A percentile compares a stretch with the other conserved stretches of the same genome.
Evolutionary conservation across 2,113 vertebrate species (phyloP).

Genomic region (Nibea albiflora): DNA sequence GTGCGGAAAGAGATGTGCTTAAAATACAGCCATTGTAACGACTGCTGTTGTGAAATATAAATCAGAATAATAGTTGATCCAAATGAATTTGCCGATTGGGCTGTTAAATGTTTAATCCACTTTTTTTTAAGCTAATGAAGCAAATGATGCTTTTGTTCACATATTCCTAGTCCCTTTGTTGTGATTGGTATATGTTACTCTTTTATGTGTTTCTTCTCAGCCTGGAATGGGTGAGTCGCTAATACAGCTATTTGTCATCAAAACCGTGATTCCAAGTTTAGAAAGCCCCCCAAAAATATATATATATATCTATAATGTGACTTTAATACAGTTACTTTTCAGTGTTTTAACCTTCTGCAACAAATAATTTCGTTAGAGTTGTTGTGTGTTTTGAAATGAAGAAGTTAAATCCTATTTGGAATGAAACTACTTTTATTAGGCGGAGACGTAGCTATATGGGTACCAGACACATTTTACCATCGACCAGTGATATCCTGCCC

Average conservation of each 20-base stretch:
- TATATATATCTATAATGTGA: neutral
- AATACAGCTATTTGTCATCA: neutral
- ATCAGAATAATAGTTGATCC: neutral
- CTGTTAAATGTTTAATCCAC: neutral
- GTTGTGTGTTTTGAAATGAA: neutral
- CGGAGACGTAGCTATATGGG: neutral
- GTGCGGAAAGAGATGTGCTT: neutral
- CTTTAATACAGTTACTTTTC: neutral
- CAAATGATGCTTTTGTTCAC: neutral
- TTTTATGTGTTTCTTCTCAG: neutral
- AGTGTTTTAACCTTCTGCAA: neutral
- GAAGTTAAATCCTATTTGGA: neutral
- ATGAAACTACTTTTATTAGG: neutral
- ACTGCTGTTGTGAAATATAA: neutral
- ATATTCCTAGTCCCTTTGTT: neutral
- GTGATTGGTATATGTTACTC: neutral
- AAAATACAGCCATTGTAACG: neutral
- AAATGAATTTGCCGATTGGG: neutral
- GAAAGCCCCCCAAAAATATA: neutral
- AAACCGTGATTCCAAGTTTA: neutral
- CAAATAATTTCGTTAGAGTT: neutral
- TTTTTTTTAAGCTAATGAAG: neutral
- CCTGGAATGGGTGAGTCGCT: neutral
- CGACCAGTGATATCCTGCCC: slow-evolving; percentile 12
- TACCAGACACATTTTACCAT: slow-evolving; percentile 7